phyloP scores from a whole-genome alignment of 2,113 vertebrate genomes.

The Erythrocercus mccallii region DNA sequence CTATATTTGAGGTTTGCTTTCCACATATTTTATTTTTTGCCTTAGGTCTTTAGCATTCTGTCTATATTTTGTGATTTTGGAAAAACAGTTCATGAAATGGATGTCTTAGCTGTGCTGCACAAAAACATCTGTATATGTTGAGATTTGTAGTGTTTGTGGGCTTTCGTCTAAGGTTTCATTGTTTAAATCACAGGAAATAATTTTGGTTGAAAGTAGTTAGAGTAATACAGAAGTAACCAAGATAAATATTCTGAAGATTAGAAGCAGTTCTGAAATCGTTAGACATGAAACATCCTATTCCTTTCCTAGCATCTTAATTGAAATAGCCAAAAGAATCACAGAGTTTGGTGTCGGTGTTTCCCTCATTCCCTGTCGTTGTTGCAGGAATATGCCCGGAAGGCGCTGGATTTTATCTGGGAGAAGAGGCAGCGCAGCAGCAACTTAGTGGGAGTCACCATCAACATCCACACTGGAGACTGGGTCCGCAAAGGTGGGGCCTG shows the following conservation, averaged over 20 bases:
- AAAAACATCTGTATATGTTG: background rate
- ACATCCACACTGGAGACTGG: slow-evolving; percentile 99
- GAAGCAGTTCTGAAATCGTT: background rate
- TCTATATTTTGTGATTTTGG: background rate
- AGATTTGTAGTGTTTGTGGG: background rate
- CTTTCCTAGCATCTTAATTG: background rate
- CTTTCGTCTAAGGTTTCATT: background rate
- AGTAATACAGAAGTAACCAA: background rate
- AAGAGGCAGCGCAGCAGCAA: slow-evolving; percentile 98
- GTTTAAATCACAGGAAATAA: background rate
- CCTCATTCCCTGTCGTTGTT: background rate
- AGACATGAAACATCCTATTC: background rate
- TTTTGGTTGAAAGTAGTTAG: background rate
- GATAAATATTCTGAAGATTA: background rate
- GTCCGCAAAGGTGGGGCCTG: slow-evolving; percentile 76
- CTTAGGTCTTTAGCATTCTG: background rate
- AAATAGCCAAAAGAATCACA: background rate
- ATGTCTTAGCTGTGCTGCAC: background rate
- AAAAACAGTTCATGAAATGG: background rate
- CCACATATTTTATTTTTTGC: slow-evolving; percentile 2
- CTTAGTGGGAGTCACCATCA: slow-evolving; percentile 96
- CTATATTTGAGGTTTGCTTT: slow-evolving; percentile 91
- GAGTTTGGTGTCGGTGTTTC: background rate
- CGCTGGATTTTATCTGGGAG: slow-evolving; percentile 97
- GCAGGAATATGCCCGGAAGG: slow-evolving; percentile 91